These are phyloP conservation scores for Branchinecta lynchi DNA, from an alignment of 1,140 invertebrate genomes.

Conservation along the genomic window DNA sequence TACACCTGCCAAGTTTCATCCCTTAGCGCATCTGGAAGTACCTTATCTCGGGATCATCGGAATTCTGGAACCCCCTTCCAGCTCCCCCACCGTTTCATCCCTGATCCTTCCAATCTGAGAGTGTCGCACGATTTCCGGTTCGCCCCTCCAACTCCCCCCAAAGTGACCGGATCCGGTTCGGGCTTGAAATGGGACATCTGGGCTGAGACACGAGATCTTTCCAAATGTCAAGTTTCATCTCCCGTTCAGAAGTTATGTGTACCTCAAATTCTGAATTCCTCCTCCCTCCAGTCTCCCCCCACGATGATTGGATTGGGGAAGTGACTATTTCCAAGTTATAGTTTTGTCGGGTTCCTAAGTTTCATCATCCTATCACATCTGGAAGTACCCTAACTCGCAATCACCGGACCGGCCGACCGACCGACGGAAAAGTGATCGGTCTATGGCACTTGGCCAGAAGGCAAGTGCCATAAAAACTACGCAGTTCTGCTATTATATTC, in stretches of 20 bases:
- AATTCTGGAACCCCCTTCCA: no score
- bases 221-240: conserved; percentile 2
- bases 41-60: no score
- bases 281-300: background rate
- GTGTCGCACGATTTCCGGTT: background rate
- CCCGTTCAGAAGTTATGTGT: background rate
- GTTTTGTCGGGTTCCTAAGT: background rate
- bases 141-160: background rate
- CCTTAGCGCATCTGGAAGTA: no score
- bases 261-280: background rate
- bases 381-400: conserved; percentile 1
- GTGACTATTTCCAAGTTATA: conserved; percentile 5
- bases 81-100: no score
- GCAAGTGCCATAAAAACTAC: background rate
- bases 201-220: background rate
- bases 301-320: background rate
- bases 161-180: background rate
- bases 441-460: background rate
- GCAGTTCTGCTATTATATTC: no score
- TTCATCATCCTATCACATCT: background rate
- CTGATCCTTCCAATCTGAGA: background rate
- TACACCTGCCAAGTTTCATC: no score
- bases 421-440: background rate
- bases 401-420: background rate
- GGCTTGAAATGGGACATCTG: conserved; percentile 3